These are phyloP conservation scores for Lophius americanus DNA, from an alignment of 2,797 vertebrate species.

Conservation along the genomic window DNA sequence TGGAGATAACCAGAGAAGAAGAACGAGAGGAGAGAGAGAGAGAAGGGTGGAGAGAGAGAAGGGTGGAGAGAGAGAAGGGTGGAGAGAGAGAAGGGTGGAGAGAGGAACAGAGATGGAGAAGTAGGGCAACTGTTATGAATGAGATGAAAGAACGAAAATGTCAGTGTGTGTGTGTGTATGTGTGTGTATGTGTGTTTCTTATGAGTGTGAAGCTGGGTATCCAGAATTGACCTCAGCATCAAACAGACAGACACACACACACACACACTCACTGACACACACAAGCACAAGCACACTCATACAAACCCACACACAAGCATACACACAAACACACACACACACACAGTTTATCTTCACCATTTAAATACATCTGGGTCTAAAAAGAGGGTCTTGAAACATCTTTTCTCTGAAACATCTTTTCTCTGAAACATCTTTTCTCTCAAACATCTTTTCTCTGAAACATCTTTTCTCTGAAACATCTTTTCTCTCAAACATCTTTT, in stretches of 20 bases:
- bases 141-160: constrained; percentile 57
- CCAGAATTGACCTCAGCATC: constrained; percentile 48
- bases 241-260: constrained; percentile 31
- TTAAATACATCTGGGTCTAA: no score
- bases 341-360: no score
- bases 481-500: no score
- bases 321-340: no score
- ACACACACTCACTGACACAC: constrained; percentile 41
- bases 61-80: background rate
- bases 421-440: no score
- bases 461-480: no score
- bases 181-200: constrained; percentile 2
- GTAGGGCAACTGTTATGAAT: constrained; percentile 51
- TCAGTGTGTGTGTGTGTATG: constrained; percentile 31
- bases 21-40: constrained; percentile 16
- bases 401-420: no score
- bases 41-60: background rate
- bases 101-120: constrained; percentile 16
- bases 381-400: no score
- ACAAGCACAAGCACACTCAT: constrained; percentile 47
- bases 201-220: constrained; percentile 43
- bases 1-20: constrained; percentile 30
- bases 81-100: background rate
- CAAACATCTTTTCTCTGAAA: no score
- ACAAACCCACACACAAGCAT: no score